Evolutionary conservation across 2,113 vertebrate species (phyloP).

Genomic region (Scartelaos histophorus): DNA sequence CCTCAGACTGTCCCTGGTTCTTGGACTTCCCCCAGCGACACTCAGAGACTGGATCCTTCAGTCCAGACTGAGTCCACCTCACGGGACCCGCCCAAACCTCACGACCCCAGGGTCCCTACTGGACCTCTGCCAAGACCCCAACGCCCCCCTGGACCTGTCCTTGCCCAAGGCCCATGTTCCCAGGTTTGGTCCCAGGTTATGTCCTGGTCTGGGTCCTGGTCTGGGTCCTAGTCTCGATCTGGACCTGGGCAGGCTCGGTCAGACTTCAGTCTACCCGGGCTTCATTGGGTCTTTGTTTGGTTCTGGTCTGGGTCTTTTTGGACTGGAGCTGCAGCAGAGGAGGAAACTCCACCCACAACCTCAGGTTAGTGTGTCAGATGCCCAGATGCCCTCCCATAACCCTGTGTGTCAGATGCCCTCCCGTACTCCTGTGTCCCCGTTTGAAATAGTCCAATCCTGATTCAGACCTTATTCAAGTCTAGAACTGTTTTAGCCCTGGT

Average conservation of each 20-base stretch:
- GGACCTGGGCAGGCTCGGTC: not conserved
- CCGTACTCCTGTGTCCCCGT: too few relatives aligned
- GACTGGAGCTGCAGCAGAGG: not conserved
- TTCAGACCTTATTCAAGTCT: too few relatives aligned
- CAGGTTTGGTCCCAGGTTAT: not conserved
- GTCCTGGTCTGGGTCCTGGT: not conserved
- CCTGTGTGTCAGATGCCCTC: too few relatives aligned
- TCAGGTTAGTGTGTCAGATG: not conserved
- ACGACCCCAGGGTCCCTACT: slow-evolving; percentile 15
- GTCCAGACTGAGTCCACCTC: not conserved
- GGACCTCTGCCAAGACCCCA: slow-evolving; percentile 61
- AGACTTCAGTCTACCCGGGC: not conserved
- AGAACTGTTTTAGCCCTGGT: too few relatives aligned
- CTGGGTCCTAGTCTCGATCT: not conserved
- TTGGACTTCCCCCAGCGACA: slow-evolving; percentile 94
- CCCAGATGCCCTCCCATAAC: too few relatives aligned
- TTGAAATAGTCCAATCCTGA: too few relatives aligned
- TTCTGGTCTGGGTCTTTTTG: not conserved
- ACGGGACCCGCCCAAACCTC: slow-evolving; percentile 87
- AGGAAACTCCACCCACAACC: not conserved
- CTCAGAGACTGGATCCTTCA: slow-evolving; percentile 96
- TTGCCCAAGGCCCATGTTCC: slow-evolving; percentile 84
- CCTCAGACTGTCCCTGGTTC: slow-evolving; percentile 94
- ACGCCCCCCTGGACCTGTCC: slow-evolving; percentile 92
- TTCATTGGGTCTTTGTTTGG: not conserved